phyloP scores from a whole-genome alignment of 2,888 invertebrate species.

The Tethea ocularis region DNA sequence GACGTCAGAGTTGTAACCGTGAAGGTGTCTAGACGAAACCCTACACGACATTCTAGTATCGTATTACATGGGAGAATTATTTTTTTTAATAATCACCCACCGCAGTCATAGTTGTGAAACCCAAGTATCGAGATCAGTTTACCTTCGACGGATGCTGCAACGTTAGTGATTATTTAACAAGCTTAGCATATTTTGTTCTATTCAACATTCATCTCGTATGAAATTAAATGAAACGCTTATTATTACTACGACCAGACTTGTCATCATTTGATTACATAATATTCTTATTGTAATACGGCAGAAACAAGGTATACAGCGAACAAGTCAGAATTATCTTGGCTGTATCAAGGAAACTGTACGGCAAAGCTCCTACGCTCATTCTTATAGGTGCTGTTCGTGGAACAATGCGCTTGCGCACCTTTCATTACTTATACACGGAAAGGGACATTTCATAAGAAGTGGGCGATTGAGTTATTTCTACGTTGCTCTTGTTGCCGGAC shows the following conservation, averaged over 20 bases:
- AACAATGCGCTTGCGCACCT: slow-evolving; percentile 56
- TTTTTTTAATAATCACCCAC: slow-evolving; percentile 63
- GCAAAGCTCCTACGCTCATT: slow-evolving; percentile 37
- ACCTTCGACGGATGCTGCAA: slow-evolving; percentile 60
- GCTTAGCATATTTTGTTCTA: slow-evolving; percentile 27
- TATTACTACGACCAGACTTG: too few species aligned
- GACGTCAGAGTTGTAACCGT: slow-evolving; percentile 27
- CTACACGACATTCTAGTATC: slow-evolving; percentile 64
- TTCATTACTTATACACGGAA: slow-evolving; percentile 28
- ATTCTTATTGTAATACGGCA: slow-evolving; percentile 27
- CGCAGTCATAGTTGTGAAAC: slow-evolving; percentile 69
- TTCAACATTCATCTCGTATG: slow-evolving; percentile 14
- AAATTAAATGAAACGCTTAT: slow-evolving; percentile 15
- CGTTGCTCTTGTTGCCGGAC: too few species aligned
- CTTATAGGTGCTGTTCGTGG: slow-evolving; percentile 40
- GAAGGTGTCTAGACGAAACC: slow-evolving; percentile 71
- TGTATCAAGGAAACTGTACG: slow-evolving; percentile 44
- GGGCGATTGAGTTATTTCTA: neutral
- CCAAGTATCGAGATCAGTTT: slow-evolving; percentile 65
- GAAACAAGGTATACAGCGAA: slow-evolving; percentile 26
- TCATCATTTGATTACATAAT: too few species aligned
- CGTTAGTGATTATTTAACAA: slow-evolving; percentile 20
- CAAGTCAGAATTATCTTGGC: slow-evolving; percentile 32
- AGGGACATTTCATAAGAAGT: slow-evolving; percentile 8
- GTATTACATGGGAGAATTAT: slow-evolving; percentile 54